Conservation (phyloP, 2,797 vertebrate genomes). For the Hippoglossus hippoglossus region DNA sequence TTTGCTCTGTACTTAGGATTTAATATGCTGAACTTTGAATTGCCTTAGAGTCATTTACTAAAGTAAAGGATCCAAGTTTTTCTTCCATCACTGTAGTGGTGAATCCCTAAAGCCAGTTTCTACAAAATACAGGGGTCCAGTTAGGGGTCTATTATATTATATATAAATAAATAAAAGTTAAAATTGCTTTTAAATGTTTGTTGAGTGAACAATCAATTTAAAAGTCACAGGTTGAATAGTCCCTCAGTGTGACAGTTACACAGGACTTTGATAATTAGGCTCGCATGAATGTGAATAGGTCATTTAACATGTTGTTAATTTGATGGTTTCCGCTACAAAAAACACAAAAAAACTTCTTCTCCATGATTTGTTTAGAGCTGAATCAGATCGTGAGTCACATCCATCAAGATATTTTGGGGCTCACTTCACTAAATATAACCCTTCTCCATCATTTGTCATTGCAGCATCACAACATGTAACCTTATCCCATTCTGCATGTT, state of each 20-base stretch:
- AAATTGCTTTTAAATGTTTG: neutral
- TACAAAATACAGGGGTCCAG: too few relatives aligned
- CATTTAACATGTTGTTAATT: neutral
- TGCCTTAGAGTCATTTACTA: too few relatives aligned
- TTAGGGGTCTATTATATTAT: too few relatives aligned
- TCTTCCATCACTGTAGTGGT: too few relatives aligned
- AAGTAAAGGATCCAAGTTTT: too few relatives aligned
- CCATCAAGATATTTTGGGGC: conserved; percentile 61
- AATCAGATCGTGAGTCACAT: conserved; percentile 5
- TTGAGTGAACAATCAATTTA: neutral
- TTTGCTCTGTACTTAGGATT: neutral
- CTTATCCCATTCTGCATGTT: conserved; percentile 22
- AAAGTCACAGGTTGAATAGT: neutral
- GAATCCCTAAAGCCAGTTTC: too few relatives aligned
- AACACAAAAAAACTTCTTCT: neutral
- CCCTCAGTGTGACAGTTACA: neutral
- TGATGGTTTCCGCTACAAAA: neutral
- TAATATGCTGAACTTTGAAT: neutral
- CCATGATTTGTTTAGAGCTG: too few relatives aligned
- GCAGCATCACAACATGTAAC: conserved; percentile 76
- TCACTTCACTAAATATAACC: conserved; percentile 65
- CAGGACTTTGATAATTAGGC: neutral
- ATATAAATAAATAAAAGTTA: neutral
- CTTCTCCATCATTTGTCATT: conserved; percentile 51
- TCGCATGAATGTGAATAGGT: neutral